Conservation (phyloP, 2,888 invertebrate species). For the Argynnis bischoffii region DNA sequence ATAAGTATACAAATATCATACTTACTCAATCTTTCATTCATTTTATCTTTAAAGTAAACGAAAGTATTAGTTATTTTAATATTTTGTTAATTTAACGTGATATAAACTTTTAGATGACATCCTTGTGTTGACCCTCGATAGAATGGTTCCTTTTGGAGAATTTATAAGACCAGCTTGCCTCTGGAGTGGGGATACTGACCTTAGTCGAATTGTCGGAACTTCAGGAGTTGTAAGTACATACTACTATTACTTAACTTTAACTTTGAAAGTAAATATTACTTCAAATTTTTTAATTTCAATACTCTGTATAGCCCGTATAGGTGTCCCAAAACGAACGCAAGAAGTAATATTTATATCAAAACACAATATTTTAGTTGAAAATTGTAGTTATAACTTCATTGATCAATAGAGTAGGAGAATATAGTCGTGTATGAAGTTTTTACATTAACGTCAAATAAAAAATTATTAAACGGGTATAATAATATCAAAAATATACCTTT, state of each 20-base stretch:
- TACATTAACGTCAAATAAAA: no score
- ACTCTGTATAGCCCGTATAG: neutral
- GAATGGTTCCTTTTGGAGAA: slow-evolving; percentile 70
- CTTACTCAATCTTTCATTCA: no score
- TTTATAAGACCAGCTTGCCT: slow-evolving; percentile 83
- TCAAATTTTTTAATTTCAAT: neutral
- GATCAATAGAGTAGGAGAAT: no score
- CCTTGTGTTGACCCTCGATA: slow-evolving; percentile 75
- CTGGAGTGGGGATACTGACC: slow-evolving; percentile 73
- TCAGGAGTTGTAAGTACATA: slow-evolving; percentile 66
- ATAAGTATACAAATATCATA: no score
- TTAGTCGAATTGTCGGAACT: slow-evolving; percentile 61
- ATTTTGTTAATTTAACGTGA: neutral
- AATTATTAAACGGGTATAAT: no score
- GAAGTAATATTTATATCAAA: no score
- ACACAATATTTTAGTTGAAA: no score
- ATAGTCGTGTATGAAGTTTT: no score
- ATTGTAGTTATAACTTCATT: no score
- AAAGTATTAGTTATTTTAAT: neutral
- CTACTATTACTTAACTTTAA: neutral
- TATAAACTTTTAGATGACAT: slow-evolving; percentile 75
- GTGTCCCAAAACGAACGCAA: neutral
- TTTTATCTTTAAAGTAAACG: no score
- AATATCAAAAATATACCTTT: no score
- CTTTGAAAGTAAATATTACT: neutral